Evolutionary conservation across 2,888 invertebrate genomes (phyloP).

Genomic region (Alsophila aescularia): DNA sequence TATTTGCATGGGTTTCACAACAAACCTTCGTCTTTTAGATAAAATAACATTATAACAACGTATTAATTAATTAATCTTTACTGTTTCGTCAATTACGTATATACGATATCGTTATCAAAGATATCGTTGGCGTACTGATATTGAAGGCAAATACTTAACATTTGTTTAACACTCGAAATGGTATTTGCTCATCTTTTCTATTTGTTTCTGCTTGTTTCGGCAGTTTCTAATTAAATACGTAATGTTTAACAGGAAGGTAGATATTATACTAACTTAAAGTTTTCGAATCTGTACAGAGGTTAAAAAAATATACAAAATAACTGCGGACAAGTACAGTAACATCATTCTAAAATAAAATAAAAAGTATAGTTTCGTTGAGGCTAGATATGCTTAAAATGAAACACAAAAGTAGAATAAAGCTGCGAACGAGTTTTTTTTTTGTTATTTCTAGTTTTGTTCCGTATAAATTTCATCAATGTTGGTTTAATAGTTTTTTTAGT

Average conservation of each 20-base stretch:
- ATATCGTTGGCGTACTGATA: not conserved
- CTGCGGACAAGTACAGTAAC: no score
- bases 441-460: no score
- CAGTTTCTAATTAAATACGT: not conserved
- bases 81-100: slow-evolving; percentile 1
- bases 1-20: not conserved
- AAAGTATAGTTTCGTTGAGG: no score
- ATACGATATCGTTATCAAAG: slow-evolving; percentile 1
- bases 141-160: not conserved
- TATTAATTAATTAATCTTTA: slow-evolving; percentile 4
- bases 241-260: not conserved
- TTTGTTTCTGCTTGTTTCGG: not conserved
- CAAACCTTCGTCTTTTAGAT: not conserved
- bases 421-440: no score
- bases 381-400: no score
- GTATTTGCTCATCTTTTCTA: slow-evolving; percentile 11
- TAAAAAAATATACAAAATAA: no score
- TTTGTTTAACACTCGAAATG: not conserved
- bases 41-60: not conserved
- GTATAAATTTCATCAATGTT: no score
- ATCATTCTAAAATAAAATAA: no score
- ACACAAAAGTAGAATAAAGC: no score
- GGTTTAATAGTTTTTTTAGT: no score
- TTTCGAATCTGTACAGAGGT: no score
- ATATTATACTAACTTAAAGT: no score